Evolutionary conservation across 2,888 invertebrate species (phyloP), one percentile per base, ranked within the genome.

Genomic region (Penaeus monodon): DNA sequence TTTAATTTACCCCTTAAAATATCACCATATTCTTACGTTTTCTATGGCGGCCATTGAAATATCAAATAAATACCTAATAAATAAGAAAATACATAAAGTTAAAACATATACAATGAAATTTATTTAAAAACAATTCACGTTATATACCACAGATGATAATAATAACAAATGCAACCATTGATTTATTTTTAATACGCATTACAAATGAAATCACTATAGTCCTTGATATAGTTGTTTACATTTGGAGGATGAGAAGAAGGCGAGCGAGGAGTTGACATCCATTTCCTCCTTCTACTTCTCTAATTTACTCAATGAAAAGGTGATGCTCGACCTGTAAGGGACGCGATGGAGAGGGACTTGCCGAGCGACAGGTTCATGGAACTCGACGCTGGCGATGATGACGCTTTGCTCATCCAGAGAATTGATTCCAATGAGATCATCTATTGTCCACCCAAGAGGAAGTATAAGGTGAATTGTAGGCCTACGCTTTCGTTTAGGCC

Each of bases 391-490:
- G 81, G 73, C 22, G 89, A 89, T 70, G 86, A 85, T 63, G 83
- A 86, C 70, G 64, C 85, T 63, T 83, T 83, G 57, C 78, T 88
- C 57, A 87, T 89, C 44, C 88, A 89, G 38, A 86, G 88, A 65
- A 88, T 89, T 70, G 88, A 89, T 82, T 89, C 89, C 27, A 86
- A 81, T 38, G 89, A 89, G 65, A 89, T 89, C 24, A 85, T 89
- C 29, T 89, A 89, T 80, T 86, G 88, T 49, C 88, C 88, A 29
- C 89, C 89, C 20, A 85, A 84, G 76, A 82, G 85, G 68, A 89
- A 89, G 65, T 89, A 88, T 66, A 88, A 88, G 87, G 89, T 89
- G 65, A 86, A 73, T 76, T 44, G 8, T 65, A 33, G 49, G 22
- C 17, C 63, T 65, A 22, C 1, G 3, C 27, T n/a, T 12, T 20